These are phyloP conservation scores for Leptopilina drosophilae DNA, from an alignment of 2,888 invertebrate genomes.

Conservation along the genomic window DNA sequence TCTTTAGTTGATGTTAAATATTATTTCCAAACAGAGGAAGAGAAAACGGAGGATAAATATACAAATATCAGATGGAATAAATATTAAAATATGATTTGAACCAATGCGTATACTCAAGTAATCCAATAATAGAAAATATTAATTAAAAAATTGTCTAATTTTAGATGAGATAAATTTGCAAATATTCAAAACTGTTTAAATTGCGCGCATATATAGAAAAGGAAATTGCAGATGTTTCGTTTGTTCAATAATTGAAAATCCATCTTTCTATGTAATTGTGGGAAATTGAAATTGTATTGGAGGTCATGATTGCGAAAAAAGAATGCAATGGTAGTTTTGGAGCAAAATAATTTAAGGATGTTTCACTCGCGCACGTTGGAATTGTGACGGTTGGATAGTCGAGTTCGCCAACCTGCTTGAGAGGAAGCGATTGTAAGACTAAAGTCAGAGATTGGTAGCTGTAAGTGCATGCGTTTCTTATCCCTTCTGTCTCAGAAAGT, in stretches of 20 bases:
- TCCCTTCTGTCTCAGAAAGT: slow-evolving; percentile 66
- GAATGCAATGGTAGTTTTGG: neutral
- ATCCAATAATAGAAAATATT: neutral
- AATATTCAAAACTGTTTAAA: neutral
- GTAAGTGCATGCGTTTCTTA: slow-evolving; percentile 73
- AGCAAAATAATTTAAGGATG: slow-evolving; percentile 42
- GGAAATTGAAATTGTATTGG: neutral
- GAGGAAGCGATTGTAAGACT: slow-evolving; percentile 74
- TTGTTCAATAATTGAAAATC: neutral
- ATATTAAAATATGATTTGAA: neutral
- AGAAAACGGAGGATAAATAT: neutral
- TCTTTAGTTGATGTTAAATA: neutral
- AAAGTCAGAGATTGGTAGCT: slow-evolving; percentile 69
- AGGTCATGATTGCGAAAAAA: slow-evolving; percentile 4
- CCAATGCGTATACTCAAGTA: neutral
- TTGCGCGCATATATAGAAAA: neutral
- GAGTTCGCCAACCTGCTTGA: slow-evolving; percentile 63
- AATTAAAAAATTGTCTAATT: no score
- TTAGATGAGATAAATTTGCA: no score
- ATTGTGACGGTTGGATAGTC: slow-evolving; percentile 41
- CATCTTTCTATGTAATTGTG: neutral
- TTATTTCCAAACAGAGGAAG: neutral
- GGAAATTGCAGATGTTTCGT: neutral
- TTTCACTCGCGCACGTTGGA: slow-evolving; percentile 52
- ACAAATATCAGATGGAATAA: neutral